Conservation (phyloP, 2,888 invertebrate genomes). For the Apodemia mormo region DNA sequence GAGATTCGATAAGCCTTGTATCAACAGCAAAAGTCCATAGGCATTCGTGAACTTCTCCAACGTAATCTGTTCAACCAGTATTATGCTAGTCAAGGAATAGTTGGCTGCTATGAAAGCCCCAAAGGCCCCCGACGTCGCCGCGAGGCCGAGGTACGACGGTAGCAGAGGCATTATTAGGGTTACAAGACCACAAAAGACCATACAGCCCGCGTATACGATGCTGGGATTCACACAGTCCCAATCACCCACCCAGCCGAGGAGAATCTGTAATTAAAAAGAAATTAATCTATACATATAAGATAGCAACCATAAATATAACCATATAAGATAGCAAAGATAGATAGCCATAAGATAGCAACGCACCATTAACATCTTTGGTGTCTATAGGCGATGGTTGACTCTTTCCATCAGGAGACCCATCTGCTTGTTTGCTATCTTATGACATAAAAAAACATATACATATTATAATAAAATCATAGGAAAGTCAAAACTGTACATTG, state of each 20-base stretch:
- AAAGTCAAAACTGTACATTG: no score
- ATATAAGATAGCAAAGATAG: no score
- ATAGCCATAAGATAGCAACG: no score
- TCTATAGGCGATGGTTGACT: no score
- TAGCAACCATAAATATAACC: no score
- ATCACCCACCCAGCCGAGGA: conserved; percentile 94
- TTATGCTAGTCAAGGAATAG: conserved; percentile 94
- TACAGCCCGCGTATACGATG: conserved; percentile 90
- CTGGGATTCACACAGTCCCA: conserved; percentile 88
- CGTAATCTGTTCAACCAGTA: conserved; percentile 94
- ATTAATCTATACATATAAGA: no score
- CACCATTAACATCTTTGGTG: no score
- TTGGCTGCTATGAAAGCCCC: conserved; percentile 96
- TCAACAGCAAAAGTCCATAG: conserved; percentile 92
- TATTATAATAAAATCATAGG: no score
- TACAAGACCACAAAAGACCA: conserved; percentile 86
- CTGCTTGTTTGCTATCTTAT: no score
- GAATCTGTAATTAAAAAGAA: conserved; percentile 79
- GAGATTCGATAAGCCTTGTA: conserved; percentile 94
- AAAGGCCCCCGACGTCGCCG: conserved; percentile 88
- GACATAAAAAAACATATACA: no score
- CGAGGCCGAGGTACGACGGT: conserved; percentile 79
- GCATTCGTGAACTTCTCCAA: conserved; percentile 95
- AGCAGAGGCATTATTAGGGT: conserved; percentile 86
- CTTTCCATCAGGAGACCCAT: no score